Conservation (phyloP, 2,113 vertebrate genomes). For the Otocyon megalotis region DNA sequence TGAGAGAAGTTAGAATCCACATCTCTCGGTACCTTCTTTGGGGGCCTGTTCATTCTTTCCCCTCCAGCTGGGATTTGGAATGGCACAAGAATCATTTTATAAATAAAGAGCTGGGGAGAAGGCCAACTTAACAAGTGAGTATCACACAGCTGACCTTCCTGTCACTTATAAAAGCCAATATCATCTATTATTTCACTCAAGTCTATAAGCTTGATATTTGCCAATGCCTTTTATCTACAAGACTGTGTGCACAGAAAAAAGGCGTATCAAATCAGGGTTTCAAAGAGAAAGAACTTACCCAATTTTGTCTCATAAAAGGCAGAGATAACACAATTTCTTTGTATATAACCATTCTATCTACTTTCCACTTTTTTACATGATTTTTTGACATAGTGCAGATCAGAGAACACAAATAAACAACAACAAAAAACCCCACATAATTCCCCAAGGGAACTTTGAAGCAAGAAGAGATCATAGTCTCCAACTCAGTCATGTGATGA, state of each 20-base stretch:
- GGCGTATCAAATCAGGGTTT: background rate
- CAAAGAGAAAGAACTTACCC: background rate
- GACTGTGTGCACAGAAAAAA: constrained; percentile 15
- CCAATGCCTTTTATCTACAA: background rate
- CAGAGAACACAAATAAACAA: background rate
- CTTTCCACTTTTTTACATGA: background rate
- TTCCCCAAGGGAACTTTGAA: constrained; percentile 48
- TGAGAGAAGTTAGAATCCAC: background rate
- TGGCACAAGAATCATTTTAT: background rate
- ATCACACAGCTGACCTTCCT: background rate
- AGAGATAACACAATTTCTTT: constrained; percentile 46
- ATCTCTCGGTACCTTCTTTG: background rate
- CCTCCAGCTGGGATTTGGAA: background rate
- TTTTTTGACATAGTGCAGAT: constrained; percentile 13
- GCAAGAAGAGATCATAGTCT: background rate
- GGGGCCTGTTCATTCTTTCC: background rate
- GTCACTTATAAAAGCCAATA: background rate
- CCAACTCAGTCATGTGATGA: constrained; percentile 63
- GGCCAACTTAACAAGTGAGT: background rate
- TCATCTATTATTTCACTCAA: background rate
- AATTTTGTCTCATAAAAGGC: constrained; percentile 19
- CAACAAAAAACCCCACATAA: no score
- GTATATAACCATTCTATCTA: background rate
- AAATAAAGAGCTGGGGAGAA: background rate
- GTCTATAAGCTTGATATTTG: background rate